These are phyloP conservation scores for Pampus argenteus DNA, from an alignment of 2,797 vertebrate species.

Conservation along the genomic window DNA sequence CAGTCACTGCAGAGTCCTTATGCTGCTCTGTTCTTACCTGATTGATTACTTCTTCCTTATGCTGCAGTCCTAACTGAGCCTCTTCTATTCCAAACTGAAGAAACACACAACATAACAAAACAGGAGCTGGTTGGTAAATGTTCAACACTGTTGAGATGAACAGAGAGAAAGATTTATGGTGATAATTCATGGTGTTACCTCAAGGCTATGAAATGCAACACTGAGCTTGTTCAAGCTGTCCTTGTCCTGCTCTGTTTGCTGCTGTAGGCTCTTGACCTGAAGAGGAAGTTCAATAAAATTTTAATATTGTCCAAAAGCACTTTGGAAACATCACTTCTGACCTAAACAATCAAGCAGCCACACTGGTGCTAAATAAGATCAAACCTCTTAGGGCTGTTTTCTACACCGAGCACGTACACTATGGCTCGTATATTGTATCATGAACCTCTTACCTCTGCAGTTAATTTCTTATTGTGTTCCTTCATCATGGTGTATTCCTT, in stretches of 20 bases:
- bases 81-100: slow-evolving; percentile 60
- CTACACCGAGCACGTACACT: too few relatives aligned
- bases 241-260: slow-evolving; percentile 50
- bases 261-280: slow-evolving; percentile 58
- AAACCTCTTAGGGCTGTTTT: background rate
- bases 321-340: background rate
- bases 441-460: slow-evolving; percentile 53
- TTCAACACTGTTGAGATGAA: background rate
- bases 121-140: background rate
- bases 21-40: slow-evolving; percentile 52
- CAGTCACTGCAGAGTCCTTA: background rate
- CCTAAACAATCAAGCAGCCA: background rate
- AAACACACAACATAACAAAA: slow-evolving; percentile 24
- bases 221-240: slow-evolving; percentile 40
- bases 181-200: slow-evolving; percentile 49
- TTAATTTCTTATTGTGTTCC: slow-evolving; percentile 60
- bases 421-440: too few relatives aligned
- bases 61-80: slow-evolving; percentile 60
- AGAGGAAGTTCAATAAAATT: slow-evolving; percentile 3
- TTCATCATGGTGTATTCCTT: slow-evolving; percentile 40
- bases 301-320: background rate
- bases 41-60: slow-evolving; percentile 61
- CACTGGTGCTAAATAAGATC: background rate
- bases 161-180: background rate
- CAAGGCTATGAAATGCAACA: slow-evolving; percentile 30